Evolutionary conservation across 2,113 vertebrate genomes (phyloP).

Genomic region (Balaenoptera acutorostrata): DNA sequence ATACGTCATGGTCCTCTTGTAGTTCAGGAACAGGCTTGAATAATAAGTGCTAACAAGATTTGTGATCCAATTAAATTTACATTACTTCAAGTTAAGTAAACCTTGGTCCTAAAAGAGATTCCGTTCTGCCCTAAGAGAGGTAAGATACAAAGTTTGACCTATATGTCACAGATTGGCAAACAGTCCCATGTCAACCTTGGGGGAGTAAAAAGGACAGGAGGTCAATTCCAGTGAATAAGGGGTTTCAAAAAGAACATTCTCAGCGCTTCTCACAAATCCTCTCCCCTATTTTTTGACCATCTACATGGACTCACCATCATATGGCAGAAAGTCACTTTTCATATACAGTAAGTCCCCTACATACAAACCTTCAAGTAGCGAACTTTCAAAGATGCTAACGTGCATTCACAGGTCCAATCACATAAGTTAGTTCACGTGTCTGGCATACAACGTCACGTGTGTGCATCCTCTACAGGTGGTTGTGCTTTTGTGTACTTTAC

Average conservation of each 20-base stretch:
- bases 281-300: background rate
- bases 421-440: too few species aligned
- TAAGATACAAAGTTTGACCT: background rate
- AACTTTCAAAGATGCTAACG: too few species aligned
- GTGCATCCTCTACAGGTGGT: too few species aligned
- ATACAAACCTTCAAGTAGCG: too few species aligned
- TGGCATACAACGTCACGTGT: too few species aligned
- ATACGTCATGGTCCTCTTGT: constrained; percentile 76
- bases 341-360: background rate
- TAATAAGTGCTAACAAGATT: constrained; percentile 48
- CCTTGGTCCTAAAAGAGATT: constrained; percentile 66
- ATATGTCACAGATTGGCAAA: background rate
- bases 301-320: background rate
- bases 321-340: background rate
- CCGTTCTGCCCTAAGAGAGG: background rate
- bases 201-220: background rate
- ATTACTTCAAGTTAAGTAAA: constrained; percentile 57
- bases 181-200: background rate
- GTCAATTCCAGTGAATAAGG: background rate
- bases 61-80: constrained; percentile 68
- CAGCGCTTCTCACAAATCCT: too few species aligned
- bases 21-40: constrained; percentile 67
- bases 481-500: too few species aligned
- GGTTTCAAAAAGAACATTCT: background rate
- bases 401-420: too few species aligned